Evolutionary conservation across 2,888 invertebrate species (phyloP), one percentile per base, ranked within the genome.

Genomic region (Heterodera filipjevi): DNA sequence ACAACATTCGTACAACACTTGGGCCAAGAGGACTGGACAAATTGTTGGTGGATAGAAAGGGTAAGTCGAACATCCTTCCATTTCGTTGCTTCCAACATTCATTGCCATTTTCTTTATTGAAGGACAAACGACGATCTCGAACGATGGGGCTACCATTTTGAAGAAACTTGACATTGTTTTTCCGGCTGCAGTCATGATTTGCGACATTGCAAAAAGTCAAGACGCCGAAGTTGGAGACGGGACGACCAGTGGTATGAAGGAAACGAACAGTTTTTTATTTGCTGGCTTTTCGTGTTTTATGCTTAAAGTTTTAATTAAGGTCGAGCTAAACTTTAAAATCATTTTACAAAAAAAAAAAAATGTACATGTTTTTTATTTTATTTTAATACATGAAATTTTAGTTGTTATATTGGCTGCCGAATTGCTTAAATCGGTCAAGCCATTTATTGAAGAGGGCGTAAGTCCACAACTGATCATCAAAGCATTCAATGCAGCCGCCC

Each of bases 21-120:
- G 99, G 99, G 70, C 99, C 99, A 10, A 93, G 99, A 44, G 99
- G 99, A 83, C 96, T 99, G 96, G 99, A 99, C 91, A 99, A 99
- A 90, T 92, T 99, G 76, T 95, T 99, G 81, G 96, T 99, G 0
- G 94, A 95, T 89, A 92, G 92, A 81, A 92, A 92, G 79, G 87
- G 87, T 86, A 71, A 22, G 16, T 68, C 3, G 12, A 39, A n/a
- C n/a, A n/a, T n/a, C n/a, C n/a, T n/a, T 39, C 39, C 39, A 39
- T 10, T 6, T 6, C 39, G 39, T 12, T 6, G 39, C 68, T 22
- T 22, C 22, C 46, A 32, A 27, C 16, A 30, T 14, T 19, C 72
- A 44, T 10, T 72, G 44, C 22, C 39, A 30, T 22, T 53, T 39
- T 22, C 72, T n/a, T n/a, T n/a, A n/a, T n/a, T n/a, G n/a, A n/a